A percentile compares a stretch with the other conserved stretches of the same genome.
Evolutionary conservation across 2,888 invertebrate genomes (phyloP).

Genomic region (Piscicola geometra): DNA sequence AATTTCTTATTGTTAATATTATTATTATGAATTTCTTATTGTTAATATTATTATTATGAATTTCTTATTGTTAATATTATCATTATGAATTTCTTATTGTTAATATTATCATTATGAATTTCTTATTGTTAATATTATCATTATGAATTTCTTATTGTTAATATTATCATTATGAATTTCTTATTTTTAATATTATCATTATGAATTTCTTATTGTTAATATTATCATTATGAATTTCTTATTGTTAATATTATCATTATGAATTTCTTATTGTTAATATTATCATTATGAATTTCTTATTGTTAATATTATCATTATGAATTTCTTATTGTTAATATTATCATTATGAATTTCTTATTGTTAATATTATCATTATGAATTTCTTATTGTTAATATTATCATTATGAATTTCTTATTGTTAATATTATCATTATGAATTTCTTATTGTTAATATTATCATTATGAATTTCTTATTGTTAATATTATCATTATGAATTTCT

Average conservation of each 20-base stretch:
- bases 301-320: not conserved
- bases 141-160: not conserved
- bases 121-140: not conserved
- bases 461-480: not conserved
- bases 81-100: not conserved
- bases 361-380: not conserved
- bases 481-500: not conserved
- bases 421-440: not conserved
- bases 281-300: not conserved
- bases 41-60: not conserved
- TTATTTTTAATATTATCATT: not conserved
- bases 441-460: not conserved
- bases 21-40: not conserved
- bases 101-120: not conserved
- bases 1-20: not conserved
- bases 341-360: not conserved
- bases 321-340: not conserved
- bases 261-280: not conserved
- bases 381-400: not conserved
- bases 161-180: not conserved
- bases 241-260: not conserved
- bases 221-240: not conserved
- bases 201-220: not conserved
- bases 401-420: too few relatives aligned
- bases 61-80: not conserved